Conservation (phyloP, 2,888 invertebrate species). For the Acanthosepion pharaonis region DNA sequence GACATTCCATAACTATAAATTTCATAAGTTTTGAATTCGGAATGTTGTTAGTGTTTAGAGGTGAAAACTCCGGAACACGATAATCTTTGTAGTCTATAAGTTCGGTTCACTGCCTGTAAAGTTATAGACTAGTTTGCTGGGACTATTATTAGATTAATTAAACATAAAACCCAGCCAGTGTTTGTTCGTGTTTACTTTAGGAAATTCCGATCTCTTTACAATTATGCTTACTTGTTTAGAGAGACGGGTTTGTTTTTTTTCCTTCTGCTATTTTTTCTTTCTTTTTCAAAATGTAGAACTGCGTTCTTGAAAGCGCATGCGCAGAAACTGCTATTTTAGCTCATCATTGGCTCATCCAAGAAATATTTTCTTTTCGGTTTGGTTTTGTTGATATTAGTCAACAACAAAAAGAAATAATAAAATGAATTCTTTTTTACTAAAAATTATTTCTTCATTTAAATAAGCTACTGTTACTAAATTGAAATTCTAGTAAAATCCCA, state of each 20-base stretch:
- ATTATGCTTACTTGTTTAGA: not conserved
- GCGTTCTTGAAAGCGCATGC: not conserved
- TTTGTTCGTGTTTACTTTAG: not conserved
- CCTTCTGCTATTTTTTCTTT: not conserved
- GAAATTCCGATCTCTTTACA: not conserved
- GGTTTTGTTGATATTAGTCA: not conserved
- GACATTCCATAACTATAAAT: too few species aligned
- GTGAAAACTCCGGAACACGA: not conserved
- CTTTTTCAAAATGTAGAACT: not conserved
- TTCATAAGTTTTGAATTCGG: not conserved
- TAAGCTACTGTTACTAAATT: too few species aligned
- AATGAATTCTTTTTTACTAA: too few species aligned
- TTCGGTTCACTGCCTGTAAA: not conserved
- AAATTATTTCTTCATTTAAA: too few species aligned
- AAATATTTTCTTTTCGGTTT: not conserved
- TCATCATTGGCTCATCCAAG: not conserved
- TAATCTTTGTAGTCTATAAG: not conserved
- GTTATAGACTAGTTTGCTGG: not conserved
- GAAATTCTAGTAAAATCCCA: too few species aligned
- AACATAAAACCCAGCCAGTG: not conserved
- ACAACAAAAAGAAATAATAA: too few species aligned
- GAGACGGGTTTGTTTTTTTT: not conserved
- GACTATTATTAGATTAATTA: not conserved
- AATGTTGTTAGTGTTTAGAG: not conserved
- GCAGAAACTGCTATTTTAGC: not conserved